Base-by-base conservation (phyloP, 1,140 invertebrate species). In the Eubasilissa regina region DNA sequence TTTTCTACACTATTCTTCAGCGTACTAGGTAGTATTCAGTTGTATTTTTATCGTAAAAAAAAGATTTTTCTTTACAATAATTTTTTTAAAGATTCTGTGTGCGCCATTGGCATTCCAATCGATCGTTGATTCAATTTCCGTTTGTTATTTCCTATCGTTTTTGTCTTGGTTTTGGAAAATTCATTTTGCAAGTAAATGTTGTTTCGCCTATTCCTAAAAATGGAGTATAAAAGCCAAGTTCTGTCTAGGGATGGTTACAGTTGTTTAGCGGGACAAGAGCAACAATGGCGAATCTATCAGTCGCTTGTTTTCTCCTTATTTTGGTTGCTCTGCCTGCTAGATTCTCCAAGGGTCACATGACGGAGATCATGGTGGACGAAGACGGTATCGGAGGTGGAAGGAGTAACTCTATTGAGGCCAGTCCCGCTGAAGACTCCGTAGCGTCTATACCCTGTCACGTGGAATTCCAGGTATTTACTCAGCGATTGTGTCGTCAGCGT, bases 391-490 rank as follows among this genome's bases (percentile, higher is more conserved):
- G 77, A 11, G 56, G 19, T 3, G 62, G 35, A 10, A 60, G 74
- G n/a, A 74, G 58, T 47, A 83, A 83, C 55, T 83, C 81, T 9
- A 68, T 83, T 15, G 81, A 83, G 25, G 47, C 77, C 13, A 73
- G 72, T 25, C 73, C 81, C 0, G 51, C 79, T 44, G 81, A 80
- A 11, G 81, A 83, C 19, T 55, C 78, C 10, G 60, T 80, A 4
- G 70, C 64, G 11, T 64, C 66, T 3, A 35, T 79, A 12, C 75
- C 81, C 53, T 85, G 84, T 72, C 84, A 85, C 72, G 83, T 85
- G 64, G 85, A 86, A 75, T 85, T 84, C 81, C 79, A 83, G 75
- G 82, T 81, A 81, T 80, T 17, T 53, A n/a, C 4, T 58, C 10
- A 58, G 9, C n/a, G n/a, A n/a, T n/a, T n/a, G n/a, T n/a, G n/a